These are phyloP conservation scores for Apogon talboti DNA, from an alignment of 2,797 vertebrate genomes.

Conservation along the genomic window DNA sequence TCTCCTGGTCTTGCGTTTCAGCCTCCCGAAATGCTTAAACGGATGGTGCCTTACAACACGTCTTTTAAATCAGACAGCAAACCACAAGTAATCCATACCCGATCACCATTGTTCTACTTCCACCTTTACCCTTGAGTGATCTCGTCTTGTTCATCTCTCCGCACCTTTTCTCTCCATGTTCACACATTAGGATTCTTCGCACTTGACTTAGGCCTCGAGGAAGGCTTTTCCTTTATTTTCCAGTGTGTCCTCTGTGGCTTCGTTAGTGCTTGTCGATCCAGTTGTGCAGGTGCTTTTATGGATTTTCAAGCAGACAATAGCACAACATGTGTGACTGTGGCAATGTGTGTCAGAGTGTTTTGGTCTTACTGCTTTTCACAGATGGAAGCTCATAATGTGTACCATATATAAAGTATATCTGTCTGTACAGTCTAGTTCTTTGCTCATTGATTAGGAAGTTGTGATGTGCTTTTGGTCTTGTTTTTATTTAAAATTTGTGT, in stretches of 20 bases:
- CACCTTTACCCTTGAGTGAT: constrained; percentile 24
- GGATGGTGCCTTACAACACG: constrained; percentile 98
- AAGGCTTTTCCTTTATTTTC: constrained; percentile 12
- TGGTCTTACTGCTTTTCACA: constrained; percentile 9
- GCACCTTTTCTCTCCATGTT: background rate
- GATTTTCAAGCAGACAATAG: constrained; percentile 25
- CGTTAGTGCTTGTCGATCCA: constrained; percentile 16
- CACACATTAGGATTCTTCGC: constrained; percentile 13
- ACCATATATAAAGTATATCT: background rate
- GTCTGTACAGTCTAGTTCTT: background rate
- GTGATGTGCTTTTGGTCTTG: background rate
- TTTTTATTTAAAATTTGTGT: background rate
- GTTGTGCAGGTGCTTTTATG: constrained; percentile 24
- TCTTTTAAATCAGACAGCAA: constrained; percentile 91
- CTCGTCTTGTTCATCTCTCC: constrained; percentile 3
- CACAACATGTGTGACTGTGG: constrained; percentile 1
- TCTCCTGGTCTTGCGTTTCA: constrained; percentile 81
- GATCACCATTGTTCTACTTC: constrained; percentile 3
- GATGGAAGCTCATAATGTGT: background rate
- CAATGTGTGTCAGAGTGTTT: constrained; percentile 8
- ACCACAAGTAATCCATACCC: constrained; percentile 91
- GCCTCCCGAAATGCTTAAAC: constrained; percentile 98
- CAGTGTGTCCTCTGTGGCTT: background rate
- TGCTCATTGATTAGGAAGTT: background rate
- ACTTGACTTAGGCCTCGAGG: constrained; percentile 23